Evolutionary conservation across 1,140 invertebrate genomes (phyloP).

Genomic region (Zaprionus inermis): DNA sequence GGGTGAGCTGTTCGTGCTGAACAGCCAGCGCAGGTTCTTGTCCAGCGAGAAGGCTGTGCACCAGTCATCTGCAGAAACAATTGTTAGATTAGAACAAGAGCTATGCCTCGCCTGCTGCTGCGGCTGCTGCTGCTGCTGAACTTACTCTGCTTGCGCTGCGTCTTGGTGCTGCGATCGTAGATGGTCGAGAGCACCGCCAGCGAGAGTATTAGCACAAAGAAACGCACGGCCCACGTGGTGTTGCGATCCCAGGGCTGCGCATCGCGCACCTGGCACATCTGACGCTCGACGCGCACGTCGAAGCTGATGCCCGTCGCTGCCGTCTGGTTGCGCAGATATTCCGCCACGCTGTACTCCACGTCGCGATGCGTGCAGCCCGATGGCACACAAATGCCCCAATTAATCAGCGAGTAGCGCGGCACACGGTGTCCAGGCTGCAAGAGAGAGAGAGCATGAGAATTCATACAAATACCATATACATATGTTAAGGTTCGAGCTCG

Average conservation of each 20-base stretch:
- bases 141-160: conserved; percentile 71
- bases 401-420: conserved; percentile 86
- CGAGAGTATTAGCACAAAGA: conserved; percentile 78
- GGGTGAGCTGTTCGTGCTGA: conserved; percentile 84
- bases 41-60: conserved; percentile 87
- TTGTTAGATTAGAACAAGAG: not conserved
- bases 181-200: conserved; percentile 77
- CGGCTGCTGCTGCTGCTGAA: not conserved
- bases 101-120: not conserved
- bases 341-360: conserved; percentile 85
- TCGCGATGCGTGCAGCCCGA: conserved; percentile 86
- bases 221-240: conserved; percentile 84
- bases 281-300: conserved; percentile 85
- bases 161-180: conserved; percentile 75
- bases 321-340: conserved; percentile 84
- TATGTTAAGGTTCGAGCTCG: not conserved
- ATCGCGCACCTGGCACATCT: conserved; percentile 86
- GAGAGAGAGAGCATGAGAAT: conserved; percentile 6
- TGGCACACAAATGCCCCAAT: conserved; percentile 88
- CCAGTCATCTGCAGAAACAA: conserved; percentile 82
- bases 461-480: not conserved
- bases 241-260: conserved; percentile 73
- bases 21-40: conserved; percentile 86
- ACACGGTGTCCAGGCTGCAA: conserved; percentile 87
- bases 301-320: conserved; percentile 85